These are phyloP conservation scores for Dendroctonus valens DNA, from an alignment of 1,140 invertebrate species.

Conservation along the genomic window DNA sequence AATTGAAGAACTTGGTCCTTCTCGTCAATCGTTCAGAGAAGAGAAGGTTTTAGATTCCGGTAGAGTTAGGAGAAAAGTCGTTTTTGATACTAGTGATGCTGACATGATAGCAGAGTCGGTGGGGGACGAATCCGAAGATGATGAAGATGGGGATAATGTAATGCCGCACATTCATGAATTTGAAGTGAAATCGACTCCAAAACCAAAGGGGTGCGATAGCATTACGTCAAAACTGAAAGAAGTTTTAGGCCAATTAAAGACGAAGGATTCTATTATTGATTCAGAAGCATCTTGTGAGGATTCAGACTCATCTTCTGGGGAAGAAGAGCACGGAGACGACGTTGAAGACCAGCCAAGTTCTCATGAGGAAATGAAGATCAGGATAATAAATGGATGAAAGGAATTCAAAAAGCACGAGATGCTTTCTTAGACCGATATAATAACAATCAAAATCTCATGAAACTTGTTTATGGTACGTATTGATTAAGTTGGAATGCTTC, in stretches of 20 bases:
- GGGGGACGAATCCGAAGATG: slow-evolving; percentile 48
- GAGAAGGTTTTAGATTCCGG: slow-evolving; percentile 48
- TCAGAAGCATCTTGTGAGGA: slow-evolving; percentile 2
- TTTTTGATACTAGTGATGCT: slow-evolving; percentile 52
- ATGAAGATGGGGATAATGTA: slow-evolving; percentile 49
- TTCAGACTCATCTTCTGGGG: slow-evolving; percentile 16
- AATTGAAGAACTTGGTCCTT: too few species aligned
- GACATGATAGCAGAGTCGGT: slow-evolving; percentile 40
- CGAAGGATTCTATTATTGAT: slow-evolving; percentile 17
- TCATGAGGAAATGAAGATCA: slow-evolving; percentile 68
- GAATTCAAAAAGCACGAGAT: slow-evolving; percentile 67
- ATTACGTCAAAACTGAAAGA: slow-evolving; percentile 49
- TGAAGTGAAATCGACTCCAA: slow-evolving; percentile 38
- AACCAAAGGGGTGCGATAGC: slow-evolving; percentile 45
- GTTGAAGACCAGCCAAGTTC: slow-evolving; percentile 52
- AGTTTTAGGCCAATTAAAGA: slow-evolving; percentile 39
- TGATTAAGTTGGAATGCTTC: too few species aligned
- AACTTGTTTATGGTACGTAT: slow-evolving; percentile 77
- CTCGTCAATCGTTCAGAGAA: slow-evolving; percentile 1
- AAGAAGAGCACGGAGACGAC: slow-evolving; percentile 47
- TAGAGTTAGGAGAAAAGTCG: slow-evolving; percentile 58
- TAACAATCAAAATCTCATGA: slow-evolving; percentile 74
- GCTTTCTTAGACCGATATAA: slow-evolving; percentile 74
- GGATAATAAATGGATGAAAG: slow-evolving; percentile 64
- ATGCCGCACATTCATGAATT: background rate